Base-by-base conservation (phyloP, 2,797 vertebrate species). In the Chromobotia macracanthus region DNA sequence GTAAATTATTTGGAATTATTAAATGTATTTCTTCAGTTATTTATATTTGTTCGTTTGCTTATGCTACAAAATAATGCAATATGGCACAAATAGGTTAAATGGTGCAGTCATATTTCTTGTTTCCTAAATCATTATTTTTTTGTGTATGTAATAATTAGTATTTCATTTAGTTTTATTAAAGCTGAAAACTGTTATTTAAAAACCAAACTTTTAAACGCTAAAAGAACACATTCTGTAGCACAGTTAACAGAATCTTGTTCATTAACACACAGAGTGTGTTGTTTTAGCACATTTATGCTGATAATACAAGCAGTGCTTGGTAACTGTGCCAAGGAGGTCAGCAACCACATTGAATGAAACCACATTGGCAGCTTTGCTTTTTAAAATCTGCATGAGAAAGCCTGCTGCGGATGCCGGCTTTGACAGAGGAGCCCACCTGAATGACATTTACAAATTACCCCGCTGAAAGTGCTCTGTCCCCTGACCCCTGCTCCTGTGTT, bases 361-460 rank as follows among this genome's bases (percentile, higher is more conserved):
- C 31, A 28, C 64, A 75, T 75, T 77, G 83, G 81, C 80, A 44
- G 80, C 80, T 64, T 83, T 79, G 65, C 82, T 89, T 87, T 83
- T 80, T 71, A 83, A 86, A 92, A 94, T 94, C 91, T 91, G 92
- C 85, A 91, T 89, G 89, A 92, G 90, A 93, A 94, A 91, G 91
- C 90, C 90, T 82, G 82, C 86, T 75, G 81, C 85, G 86, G 87
- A 88, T 83, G 88, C 90, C 81, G 64, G 88, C 90, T 91, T 92
- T 93, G 90, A 91, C 91, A 93, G 93, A 91, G 94, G 92, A 94
- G 94, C 93, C 87, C 91, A 92, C 93, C 95, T 97, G 96, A 97
- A 96, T 97, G 97, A 98, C 96, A 95, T 97, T 96, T 97, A 97
- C 95, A 98, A 98, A 98, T 98, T 96, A 97, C 95, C 95, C 92